Evolutionary conservation across 1,140 invertebrate species (phyloP).

Genomic region (Euschistus heros): DNA sequence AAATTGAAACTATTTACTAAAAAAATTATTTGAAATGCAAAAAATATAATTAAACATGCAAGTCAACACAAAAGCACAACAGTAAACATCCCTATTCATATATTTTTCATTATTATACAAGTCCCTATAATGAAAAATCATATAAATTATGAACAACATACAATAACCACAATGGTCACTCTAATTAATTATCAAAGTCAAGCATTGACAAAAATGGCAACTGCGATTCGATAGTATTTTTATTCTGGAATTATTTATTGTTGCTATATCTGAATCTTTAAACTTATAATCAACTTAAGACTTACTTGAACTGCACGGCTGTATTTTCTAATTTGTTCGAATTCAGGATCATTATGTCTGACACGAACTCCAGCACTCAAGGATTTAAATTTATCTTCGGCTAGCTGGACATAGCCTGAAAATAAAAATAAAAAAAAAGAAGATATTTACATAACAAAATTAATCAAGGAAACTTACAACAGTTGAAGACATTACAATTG

Average conservation of each 20-base stretch:
- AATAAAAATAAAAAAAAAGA: slow-evolving; percentile 28
- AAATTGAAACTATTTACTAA: not conserved
- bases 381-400: slow-evolving; percentile 65
- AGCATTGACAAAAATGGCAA: too few relatives aligned
- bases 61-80: too few relatives aligned
- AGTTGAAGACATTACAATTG: slow-evolving; percentile 4
- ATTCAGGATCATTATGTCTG: slow-evolving; percentile 59
- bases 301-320: slow-evolving; percentile 57
- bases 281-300: not conserved
- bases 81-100: too few relatives aligned
- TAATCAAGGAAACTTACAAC: slow-evolving; percentile 1
- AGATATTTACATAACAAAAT: slow-evolving; percentile 25
- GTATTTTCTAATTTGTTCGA: slow-evolving; percentile 66
- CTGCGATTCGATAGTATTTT: too few relatives aligned
- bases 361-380: slow-evolving; percentile 61
- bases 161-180: too few relatives aligned
- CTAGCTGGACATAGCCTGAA: slow-evolving; percentile 54
- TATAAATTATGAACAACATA: too few relatives aligned
- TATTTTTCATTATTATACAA: too few relatives aligned
- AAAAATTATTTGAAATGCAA: not conserved
- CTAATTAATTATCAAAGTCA: too few relatives aligned
- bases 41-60: not conserved
- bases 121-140: too few relatives aligned
- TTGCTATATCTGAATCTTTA: too few relatives aligned
- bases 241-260: too few relatives aligned